Evolutionary conservation across 2,888 invertebrate species (phyloP).

Genomic region (Proisotoma minuta): DNA sequence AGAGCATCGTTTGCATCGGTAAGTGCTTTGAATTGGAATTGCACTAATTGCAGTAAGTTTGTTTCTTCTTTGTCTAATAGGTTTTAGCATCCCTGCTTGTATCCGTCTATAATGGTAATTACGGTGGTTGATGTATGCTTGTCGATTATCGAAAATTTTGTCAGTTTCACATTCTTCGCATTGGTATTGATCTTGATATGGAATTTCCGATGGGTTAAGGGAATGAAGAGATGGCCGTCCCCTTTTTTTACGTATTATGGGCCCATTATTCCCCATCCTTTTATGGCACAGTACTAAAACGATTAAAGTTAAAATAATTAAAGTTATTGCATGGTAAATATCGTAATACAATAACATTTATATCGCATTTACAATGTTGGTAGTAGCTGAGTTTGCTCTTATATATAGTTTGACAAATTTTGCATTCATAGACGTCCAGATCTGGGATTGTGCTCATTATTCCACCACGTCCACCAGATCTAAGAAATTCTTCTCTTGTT

Average conservation of each 20-base stretch:
- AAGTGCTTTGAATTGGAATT: neutral
- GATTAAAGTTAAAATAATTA: no score
- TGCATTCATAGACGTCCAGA: neutral
- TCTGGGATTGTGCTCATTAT: neutral
- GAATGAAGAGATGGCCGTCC: no score
- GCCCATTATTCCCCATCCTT: no score
- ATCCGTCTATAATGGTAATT: constrained; percentile 3
- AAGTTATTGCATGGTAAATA: no score
- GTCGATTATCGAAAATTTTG: neutral
- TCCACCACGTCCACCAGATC: neutral
- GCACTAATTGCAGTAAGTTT: no score
- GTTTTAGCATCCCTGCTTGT: neutral
- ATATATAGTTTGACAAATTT: no score
- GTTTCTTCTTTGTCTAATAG: neutral
- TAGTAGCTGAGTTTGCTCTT: no score
- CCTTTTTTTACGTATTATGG: no score
- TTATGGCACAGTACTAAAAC: no score
- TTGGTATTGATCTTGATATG: neutral
- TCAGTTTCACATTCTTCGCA: neutral
- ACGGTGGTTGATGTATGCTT: neutral
- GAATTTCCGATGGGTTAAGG: constrained; percentile 1
- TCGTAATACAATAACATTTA: no score
- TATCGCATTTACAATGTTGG: no score
- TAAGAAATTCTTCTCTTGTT: no score
- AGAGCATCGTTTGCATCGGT: neutral